Percentiles rank a stretch among this genome's conserved stretches.
Evolutionary conservation across 2,113 vertebrate species (phyloP).

Genomic region (Speoplatyrhinus poulsoni): DNA sequence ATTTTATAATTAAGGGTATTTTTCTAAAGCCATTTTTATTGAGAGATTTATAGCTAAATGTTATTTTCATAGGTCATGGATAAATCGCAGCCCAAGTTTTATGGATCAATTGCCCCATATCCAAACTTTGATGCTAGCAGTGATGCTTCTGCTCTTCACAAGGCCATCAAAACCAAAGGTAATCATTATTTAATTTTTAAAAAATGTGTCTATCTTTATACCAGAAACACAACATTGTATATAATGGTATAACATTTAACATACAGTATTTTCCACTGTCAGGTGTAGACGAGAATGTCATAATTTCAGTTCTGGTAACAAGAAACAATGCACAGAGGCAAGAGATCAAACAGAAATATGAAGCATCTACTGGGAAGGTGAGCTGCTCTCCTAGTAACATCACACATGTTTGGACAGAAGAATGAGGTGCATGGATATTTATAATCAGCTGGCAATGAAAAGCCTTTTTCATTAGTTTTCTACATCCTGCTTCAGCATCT

Average conservation of each 20-base stretch:
- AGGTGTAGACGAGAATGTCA: slow-evolving; percentile 89
- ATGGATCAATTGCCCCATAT: slow-evolving; percentile 72
- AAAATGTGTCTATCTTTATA: not conserved
- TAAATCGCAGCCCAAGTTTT: slow-evolving; percentile 47
- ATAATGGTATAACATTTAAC: no score
- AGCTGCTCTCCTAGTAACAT: slow-evolving; percentile 5
- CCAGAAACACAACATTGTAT: not conserved
- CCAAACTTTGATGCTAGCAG: slow-evolving; percentile 79
- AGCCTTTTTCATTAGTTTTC: not conserved
- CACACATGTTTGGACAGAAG: no score
- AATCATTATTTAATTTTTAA: not conserved
- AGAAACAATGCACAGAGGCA: slow-evolving; percentile 88
- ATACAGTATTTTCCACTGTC: slow-evolving; percentile 6
- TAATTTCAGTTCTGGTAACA: slow-evolving; percentile 84
- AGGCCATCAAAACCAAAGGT: slow-evolving; percentile 85
- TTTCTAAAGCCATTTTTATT: not conserved
- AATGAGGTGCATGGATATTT: not conserved
- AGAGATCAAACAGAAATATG: slow-evolving; percentile 86
- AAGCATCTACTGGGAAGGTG: slow-evolving; percentile 82
- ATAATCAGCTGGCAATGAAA: not conserved
- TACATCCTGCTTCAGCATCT: slow-evolving; percentile 72
- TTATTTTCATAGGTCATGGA: slow-evolving; percentile 49
- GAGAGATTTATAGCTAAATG: slow-evolving; percentile 2
- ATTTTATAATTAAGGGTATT: not conserved
- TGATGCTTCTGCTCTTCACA: slow-evolving; percentile 80